Conservation (phyloP, 2,888 invertebrate species). For the Agrilus biguttatus region DNA sequence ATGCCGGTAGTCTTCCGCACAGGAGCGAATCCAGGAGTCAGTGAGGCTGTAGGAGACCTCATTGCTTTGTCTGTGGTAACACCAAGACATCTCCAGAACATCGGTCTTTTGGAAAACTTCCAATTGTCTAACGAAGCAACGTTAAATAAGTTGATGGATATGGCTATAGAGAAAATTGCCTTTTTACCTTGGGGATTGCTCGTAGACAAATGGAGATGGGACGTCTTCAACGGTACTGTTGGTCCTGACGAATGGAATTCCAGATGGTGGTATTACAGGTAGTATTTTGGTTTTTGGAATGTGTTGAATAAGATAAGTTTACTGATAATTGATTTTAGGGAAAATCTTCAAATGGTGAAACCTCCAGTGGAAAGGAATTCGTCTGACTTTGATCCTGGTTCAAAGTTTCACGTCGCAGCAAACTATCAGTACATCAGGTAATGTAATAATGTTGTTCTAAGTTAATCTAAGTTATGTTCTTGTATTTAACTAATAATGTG, state of each 20-base stretch:
- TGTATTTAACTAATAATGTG: too few relatives aligned
- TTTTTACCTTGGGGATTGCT: conserved; percentile 41
- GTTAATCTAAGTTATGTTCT: too few relatives aligned
- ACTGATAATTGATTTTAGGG: conserved; percentile 12
- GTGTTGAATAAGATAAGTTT: too few relatives aligned
- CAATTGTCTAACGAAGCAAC: conserved; percentile 25
- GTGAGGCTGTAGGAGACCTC: conserved; percentile 48
- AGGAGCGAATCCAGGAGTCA: conserved; percentile 45
- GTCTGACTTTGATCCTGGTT: conserved; percentile 31
- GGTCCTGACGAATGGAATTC: conserved; percentile 28
- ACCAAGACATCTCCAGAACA: conserved; percentile 34
- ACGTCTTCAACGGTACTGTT: conserved; percentile 33
- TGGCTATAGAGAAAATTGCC: conserved; percentile 34
- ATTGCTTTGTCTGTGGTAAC: conserved; percentile 42
- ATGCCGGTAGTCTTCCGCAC: conserved; percentile 35
- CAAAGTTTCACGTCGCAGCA: conserved; percentile 31
- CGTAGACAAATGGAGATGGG: conserved; percentile 43
- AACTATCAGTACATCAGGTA: conserved; percentile 29
- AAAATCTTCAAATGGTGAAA: conserved; percentile 24
- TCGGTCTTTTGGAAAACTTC: conserved; percentile 30
- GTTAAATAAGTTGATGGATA: conserved; percentile 33
- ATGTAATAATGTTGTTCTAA: background rate
- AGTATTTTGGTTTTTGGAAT: background rate
- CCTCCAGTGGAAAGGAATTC: conserved; percentile 13
- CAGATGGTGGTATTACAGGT: conserved; percentile 28